Percentiles rank a stretch among this genome's conserved stretches.
phyloP scores from a whole-genome alignment of 1,140 invertebrate species.

The Hyles euphorbiae region DNA sequence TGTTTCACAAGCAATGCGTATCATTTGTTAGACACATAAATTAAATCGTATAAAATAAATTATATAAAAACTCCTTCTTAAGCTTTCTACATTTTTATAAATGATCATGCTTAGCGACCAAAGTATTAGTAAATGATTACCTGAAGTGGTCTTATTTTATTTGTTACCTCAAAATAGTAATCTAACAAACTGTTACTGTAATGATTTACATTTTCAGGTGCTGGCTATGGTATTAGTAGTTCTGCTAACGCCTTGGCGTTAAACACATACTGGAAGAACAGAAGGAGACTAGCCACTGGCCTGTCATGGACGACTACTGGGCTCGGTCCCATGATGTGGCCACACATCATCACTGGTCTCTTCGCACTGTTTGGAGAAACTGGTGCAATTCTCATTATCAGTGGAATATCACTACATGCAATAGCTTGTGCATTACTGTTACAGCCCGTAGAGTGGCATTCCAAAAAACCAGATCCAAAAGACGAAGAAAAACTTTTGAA shows the following conservation, averaged over 20 bases:
- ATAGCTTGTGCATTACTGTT: slow-evolving; percentile 76
- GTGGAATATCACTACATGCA: slow-evolving; percentile 76
- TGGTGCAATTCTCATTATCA: slow-evolving; percentile 77
- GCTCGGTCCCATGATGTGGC: slow-evolving; percentile 76
- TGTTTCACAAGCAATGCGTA: too few species aligned
- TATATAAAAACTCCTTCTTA: too few species aligned
- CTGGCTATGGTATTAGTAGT: slow-evolving; percentile 77
- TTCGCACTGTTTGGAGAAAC: slow-evolving; percentile 74
- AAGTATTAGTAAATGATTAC: too few species aligned
- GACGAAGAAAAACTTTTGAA: slow-evolving; percentile 48
- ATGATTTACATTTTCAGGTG: slow-evolving; percentile 54
- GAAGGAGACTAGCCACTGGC: slow-evolving; percentile 76
- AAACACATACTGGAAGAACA: slow-evolving; percentile 78
- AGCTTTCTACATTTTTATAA: too few species aligned
- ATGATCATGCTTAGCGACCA: too few species aligned
- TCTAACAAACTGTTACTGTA: too few species aligned
- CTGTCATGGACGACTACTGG: slow-evolving; percentile 78
- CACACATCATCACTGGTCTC: slow-evolving; percentile 74
- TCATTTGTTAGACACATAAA: too few species aligned
- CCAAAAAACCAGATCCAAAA: slow-evolving; percentile 47
- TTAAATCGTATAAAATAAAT: too few species aligned
- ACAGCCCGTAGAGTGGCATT: slow-evolving; percentile 80
- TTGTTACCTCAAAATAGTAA: too few species aligned
- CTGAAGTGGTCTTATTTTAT: too few species aligned
- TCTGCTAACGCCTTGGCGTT: slow-evolving; percentile 78